phyloP scores from a whole-genome alignment of 2,888 invertebrate species.

The Ernsta delagoae region DNA sequence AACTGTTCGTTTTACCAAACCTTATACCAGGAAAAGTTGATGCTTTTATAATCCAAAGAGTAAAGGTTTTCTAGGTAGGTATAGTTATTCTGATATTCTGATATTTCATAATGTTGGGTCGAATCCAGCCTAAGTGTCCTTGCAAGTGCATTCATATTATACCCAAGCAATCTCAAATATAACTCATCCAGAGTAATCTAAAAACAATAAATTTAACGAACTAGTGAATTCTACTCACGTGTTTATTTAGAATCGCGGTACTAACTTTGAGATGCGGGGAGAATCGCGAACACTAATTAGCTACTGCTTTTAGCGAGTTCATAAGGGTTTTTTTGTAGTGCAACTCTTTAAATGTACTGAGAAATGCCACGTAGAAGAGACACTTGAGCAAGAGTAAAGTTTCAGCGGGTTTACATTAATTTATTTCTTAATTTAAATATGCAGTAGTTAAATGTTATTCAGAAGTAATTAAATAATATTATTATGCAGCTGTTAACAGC shows the following conservation, averaged over 20 bases:
- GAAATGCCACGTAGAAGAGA: neutral
- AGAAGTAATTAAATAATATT: too few relatives aligned
- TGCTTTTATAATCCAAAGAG: too few relatives aligned
- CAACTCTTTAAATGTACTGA: neutral
- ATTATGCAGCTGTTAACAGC: too few relatives aligned
- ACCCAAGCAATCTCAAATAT: neutral
- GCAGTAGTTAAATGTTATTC: too few relatives aligned
- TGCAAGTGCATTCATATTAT: neutral
- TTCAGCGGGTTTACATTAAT: neutral
- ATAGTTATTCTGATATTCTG: too few relatives aligned
- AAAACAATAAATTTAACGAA: neutral
- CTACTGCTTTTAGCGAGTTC: conserved; percentile 5
- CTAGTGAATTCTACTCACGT: conserved; percentile 1
- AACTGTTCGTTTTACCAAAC: too few relatives aligned
- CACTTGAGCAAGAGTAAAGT: neutral
- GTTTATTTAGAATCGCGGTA: neutral
- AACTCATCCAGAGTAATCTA: neutral
- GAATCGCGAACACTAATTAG: conserved; percentile 4
- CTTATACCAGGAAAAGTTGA: too few relatives aligned
- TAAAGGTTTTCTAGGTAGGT: too few relatives aligned
- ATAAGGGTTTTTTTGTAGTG: neutral
- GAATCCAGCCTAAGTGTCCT: too few relatives aligned
- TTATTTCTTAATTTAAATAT: too few relatives aligned
- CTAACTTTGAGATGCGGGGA: neutral
- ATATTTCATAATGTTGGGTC: too few relatives aligned